phyloP scores from a whole-genome alignment of 2,113 vertebrate genomes.

The Acrocephalus arundinaceus region DNA sequence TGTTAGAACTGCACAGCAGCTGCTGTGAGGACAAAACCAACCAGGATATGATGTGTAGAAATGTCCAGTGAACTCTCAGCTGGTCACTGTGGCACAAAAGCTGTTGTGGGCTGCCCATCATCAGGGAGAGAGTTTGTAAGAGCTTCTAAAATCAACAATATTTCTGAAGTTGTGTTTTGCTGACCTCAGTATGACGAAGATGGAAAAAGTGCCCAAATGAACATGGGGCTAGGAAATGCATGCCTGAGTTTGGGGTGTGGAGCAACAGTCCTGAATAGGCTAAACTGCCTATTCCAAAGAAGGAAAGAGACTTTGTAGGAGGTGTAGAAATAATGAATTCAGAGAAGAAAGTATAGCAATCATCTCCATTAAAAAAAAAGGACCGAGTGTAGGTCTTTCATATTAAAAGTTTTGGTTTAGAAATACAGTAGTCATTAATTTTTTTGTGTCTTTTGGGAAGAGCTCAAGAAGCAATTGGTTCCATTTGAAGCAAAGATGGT shows the following conservation, averaged over 20 bases:
- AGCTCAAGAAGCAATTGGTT: background rate
- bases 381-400: fast-evolving
- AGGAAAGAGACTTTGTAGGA: background rate
- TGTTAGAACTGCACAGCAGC: background rate
- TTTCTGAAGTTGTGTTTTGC: background rate
- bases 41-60: background rate
- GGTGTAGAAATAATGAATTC: background rate
- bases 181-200: background rate
- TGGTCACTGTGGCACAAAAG: background rate
- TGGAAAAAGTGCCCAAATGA: background rate
- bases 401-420: background rate
- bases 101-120: fast-evolving
- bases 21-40: background rate
- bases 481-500: background rate
- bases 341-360: background rate
- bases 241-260: background rate
- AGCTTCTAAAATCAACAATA: background rate
- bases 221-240: fast-evolving
- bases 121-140: background rate
- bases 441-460: background rate
- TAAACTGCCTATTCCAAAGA: background rate
- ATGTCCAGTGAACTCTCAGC: background rate
- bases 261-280: no score
- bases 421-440: background rate
- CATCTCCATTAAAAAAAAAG: fast-evolving